phyloP scores from a whole-genome alignment of 1,140 invertebrate genomes.

The Hycleus cichorii region DNA sequence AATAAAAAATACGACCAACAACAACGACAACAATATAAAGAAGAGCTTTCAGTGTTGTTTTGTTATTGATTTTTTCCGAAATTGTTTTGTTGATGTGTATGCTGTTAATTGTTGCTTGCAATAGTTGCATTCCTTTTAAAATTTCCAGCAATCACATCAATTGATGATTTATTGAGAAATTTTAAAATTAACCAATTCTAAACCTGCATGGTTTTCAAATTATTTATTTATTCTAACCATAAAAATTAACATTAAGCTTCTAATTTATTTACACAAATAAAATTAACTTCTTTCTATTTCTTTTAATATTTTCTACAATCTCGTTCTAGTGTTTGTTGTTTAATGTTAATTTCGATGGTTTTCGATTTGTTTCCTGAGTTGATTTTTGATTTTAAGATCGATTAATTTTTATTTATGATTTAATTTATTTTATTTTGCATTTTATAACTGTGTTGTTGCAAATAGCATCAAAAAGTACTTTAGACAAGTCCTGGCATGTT shows the following conservation, averaged over 20 bases:
- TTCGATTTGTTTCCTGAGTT: background rate
- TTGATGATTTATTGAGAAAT: no score
- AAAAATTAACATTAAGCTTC: slow-evolving; percentile 32
- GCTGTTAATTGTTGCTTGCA: no score
- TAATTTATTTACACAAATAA: slow-evolving; percentile 1
- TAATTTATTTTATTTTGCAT: slow-evolving; percentile 18
- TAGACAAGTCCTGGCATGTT: slow-evolving; percentile 38
- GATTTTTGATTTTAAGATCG: slow-evolving; percentile 13
- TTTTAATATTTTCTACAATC: no score
- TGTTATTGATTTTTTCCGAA: no score
- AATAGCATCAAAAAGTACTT: slow-evolving; percentile 32
- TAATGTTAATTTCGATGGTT: slow-evolving; percentile 33
- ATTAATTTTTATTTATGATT: slow-evolving; percentile 7
- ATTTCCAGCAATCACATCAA: no score
- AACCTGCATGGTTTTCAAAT: no score
- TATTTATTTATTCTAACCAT: slow-evolving; percentile 18
- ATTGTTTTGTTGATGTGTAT: no score
- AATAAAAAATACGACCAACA: no score
- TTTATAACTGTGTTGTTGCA: background rate
- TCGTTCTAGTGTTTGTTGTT: slow-evolving; percentile 4
- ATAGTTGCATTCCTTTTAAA: no score
- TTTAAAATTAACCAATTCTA: no score
- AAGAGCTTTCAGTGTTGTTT: no score
- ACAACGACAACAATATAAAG: no score
- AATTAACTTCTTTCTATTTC: background rate